Conservation (phyloP, 2,797 vertebrate genomes). For the Spinibarbus caldwelli region DNA sequence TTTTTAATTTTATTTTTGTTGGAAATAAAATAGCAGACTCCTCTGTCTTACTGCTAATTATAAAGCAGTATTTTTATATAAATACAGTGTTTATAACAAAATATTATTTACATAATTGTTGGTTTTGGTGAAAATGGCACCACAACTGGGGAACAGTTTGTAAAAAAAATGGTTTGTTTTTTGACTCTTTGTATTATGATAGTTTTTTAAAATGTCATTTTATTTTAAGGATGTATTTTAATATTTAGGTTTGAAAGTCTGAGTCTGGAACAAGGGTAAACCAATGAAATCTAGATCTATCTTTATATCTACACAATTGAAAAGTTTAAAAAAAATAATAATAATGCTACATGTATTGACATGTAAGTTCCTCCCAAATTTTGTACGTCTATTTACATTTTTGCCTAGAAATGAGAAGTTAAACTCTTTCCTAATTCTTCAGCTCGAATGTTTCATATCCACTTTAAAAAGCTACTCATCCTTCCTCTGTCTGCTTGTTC, state of each 20-base stretch:
- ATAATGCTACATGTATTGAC: neutral
- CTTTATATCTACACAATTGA: neutral
- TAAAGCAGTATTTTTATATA: neutral
- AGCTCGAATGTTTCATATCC: neutral
- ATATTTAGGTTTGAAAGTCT: too few species aligned
- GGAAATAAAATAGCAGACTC: neutral
- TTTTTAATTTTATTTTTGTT: too few species aligned
- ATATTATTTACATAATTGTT: neutral
- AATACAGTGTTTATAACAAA: neutral
- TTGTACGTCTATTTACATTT: neutral
- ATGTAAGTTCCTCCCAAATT: neutral
- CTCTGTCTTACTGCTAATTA: neutral
- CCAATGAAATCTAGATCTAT: too few species aligned
- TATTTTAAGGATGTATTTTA: too few species aligned
- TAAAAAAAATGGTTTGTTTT: neutral
- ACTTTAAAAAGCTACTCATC: neutral
- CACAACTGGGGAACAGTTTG: neutral
- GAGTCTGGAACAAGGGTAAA: too few species aligned
- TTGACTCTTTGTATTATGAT: neutral
- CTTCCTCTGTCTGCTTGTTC: conserved; percentile 33
- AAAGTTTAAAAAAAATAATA: neutral
- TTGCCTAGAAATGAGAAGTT: neutral
- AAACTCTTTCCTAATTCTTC: neutral
- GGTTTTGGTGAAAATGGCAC: neutral
- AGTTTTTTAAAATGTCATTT: neutral